Base-by-base conservation (phyloP, 2,888 invertebrate species). In the Heliconius ethilla region DNA sequence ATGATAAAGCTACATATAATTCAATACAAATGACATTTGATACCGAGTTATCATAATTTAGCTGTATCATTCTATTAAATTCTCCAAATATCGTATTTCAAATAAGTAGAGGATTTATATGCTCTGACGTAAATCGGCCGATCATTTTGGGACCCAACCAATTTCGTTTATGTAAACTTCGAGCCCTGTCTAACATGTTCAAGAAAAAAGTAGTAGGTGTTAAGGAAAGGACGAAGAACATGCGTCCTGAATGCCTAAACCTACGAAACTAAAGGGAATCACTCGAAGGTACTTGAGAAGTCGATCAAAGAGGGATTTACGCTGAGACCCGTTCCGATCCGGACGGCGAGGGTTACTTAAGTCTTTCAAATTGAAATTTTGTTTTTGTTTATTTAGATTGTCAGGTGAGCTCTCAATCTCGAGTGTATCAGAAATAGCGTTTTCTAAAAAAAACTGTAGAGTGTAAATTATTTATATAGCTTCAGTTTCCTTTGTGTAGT, bases 281-380 rank as follows among this genome's bases (percentile, higher is more conserved):
- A 86, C 84, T 86, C 84, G 85, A 85, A 83, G 85, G 84, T 83
- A 84, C 84, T 86, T 83, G 82, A 82, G 85, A 87, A 87, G 88
- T 92, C 92, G 91, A 92, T 92, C 92, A 91, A 91, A 92, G 87
- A 88, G 87, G 92, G 92, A 92, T 92, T 92, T 92, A 87, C 86
- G 84, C 83, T 83, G 87, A 87, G 87, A 87, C 87, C 88, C 86
- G 85, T 85, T 83, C 84, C 80, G 83, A 80, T 79, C 82, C 82
- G 82, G 81, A 82, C 80, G 81, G 82, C 81, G 83, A 84, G 84
- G 84, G 85, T 87, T 86, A 87, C 86, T 86, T 88, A 87, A 85
- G 85, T 84, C 84, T 83, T 84, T 82, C 84, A 89, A 91, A 92
- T 91, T 91, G 91, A 91, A 92, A 92, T 89, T 90, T 88, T 88